A percentile compares a stretch with the other conserved stretches of the same genome.
Conservation (phyloP, 2,888 invertebrate genomes). For the Drymonia ruficornis region DNA sequence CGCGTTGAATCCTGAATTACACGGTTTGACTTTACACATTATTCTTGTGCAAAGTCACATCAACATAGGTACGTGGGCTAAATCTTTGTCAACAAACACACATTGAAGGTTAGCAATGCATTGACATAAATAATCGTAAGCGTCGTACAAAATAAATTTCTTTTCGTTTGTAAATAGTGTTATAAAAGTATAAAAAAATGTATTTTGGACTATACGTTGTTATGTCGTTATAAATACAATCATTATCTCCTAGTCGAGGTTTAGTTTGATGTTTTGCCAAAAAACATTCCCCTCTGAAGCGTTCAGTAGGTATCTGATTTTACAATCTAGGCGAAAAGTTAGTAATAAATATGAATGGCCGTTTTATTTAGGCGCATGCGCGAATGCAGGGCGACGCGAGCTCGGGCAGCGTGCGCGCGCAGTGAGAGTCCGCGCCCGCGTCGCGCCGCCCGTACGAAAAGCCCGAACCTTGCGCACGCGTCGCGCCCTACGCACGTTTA, state of each 20-base stretch:
- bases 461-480: conserved; percentile 29
- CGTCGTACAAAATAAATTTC: not conserved
- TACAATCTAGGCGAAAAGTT: conserved; percentile 66
- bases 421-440: conserved; percentile 51
- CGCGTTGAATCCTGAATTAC: not conserved
- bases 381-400: conserved; percentile 35
- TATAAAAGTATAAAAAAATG: not conserved
- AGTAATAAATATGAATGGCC: conserved; percentile 76
- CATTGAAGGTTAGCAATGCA: not conserved
- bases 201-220: conserved; percentile 16
- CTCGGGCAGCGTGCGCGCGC: conserved; percentile 33
- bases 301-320: conserved; percentile 56
- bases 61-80: not conserved
- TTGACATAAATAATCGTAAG: not conserved
- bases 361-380: conserved; percentile 56
- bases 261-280: conserved; percentile 59
- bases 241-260: conserved; percentile 35
- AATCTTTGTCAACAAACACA: not conserved
- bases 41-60: not conserved
- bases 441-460: conserved; percentile 34
- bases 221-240: conserved; percentile 27
- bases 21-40: not conserved
- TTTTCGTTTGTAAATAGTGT: not conserved
- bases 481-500: conserved; percentile 15
- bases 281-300: conserved; percentile 54